Evolutionary conservation across 2,113 vertebrate species (phyloP).

Genomic region (Seriola rivoliana): DNA sequence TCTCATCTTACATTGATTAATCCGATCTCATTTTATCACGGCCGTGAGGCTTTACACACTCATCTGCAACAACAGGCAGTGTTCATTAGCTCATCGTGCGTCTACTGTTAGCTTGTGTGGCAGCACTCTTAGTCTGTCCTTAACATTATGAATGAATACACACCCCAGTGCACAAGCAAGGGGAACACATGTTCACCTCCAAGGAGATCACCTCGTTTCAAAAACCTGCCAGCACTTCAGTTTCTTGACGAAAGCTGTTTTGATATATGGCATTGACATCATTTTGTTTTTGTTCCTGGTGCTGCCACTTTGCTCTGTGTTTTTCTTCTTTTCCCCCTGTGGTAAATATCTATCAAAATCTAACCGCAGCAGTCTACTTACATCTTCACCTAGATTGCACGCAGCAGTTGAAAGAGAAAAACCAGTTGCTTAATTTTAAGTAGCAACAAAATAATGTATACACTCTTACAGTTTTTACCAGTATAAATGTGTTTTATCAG

Average conservation of each 20-base stretch:
- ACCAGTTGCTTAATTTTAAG: background rate
- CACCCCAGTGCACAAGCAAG: background rate
- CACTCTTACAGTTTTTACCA: background rate
- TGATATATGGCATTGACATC: background rate
- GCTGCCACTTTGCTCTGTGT: background rate
- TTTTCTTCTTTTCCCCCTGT: background rate
- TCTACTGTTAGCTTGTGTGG: background rate
- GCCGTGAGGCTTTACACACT: background rate
- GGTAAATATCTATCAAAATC: conserved; percentile 4
- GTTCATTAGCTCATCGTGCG: background rate
- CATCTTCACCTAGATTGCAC: background rate
- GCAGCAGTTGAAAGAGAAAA: background rate
- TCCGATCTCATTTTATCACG: background rate
- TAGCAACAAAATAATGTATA: background rate
- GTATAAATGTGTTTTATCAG: background rate
- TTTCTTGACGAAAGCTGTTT: conserved; percentile 8
- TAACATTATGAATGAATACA: conserved; percentile 11
- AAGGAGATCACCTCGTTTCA: conserved; percentile 13
- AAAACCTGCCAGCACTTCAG: background rate
- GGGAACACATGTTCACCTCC: background rate
- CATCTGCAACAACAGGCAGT: background rate
- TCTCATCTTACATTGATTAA: background rate
- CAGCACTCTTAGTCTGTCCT: background rate
- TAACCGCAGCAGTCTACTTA: background rate
- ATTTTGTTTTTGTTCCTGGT: background rate